Evolutionary conservation across 2,113 vertebrate species (phyloP).

Genomic region (Petrocephalus microphthalmus): DNA sequence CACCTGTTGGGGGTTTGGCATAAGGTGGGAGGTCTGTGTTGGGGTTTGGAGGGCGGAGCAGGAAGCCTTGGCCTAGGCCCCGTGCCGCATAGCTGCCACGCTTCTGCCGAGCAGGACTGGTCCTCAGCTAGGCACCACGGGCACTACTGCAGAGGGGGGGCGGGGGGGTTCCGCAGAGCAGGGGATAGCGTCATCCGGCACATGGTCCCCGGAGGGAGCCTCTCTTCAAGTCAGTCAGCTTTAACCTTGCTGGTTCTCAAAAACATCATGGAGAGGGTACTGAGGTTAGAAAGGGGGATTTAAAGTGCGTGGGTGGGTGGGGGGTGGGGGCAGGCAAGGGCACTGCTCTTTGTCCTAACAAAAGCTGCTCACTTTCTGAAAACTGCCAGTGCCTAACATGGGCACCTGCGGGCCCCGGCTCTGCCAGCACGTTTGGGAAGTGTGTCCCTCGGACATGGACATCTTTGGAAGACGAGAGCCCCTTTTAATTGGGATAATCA

Average conservation of each 20-base stretch:
- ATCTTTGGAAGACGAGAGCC: background rate
- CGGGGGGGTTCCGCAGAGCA: slow-evolving; percentile 36
- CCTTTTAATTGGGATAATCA: background rate
- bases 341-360: background rate
- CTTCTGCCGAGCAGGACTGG: slow-evolving; percentile 17
- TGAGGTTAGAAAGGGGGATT: background rate
- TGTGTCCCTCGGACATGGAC: background rate
- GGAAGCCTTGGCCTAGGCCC: background rate
- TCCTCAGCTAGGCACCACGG: slow-evolving; percentile 21
- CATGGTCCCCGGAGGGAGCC: background rate
- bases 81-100: slow-evolving; percentile 23
- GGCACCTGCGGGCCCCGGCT: background rate
- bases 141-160: slow-evolving; percentile 35
- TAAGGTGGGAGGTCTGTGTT: slow-evolving; percentile 1
- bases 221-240: background rate
- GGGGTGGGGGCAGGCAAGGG: background rate
- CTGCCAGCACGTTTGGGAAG: background rate
- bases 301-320: no score
- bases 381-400: background rate
- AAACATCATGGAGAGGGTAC: background rate
- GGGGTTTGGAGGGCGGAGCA: background rate
- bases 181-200: slow-evolving; percentile 33
- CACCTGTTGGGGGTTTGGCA: slow-evolving; percentile 11
- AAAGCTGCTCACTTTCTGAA: background rate
- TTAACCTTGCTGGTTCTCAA: background rate